These are phyloP conservation scores for Protobothrops flavoviridis DNA, from an alignment of 2,113 vertebrate genomes.

Conservation along the genomic window DNA sequence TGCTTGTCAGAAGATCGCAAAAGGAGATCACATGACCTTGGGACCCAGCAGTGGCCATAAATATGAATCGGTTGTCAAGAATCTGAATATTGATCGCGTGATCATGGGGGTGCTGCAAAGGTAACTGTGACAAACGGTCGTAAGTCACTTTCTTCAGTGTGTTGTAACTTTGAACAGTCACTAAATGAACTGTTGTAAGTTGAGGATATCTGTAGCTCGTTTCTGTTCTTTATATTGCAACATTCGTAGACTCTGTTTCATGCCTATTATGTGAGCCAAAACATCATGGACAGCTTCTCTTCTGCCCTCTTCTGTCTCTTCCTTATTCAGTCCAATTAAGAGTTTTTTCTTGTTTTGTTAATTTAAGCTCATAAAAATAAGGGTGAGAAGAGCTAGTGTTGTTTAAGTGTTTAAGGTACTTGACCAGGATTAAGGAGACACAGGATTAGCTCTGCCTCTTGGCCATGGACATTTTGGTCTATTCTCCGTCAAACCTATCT, in stretches of 20 bases:
- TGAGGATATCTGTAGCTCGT: background rate
- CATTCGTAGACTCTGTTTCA: background rate
- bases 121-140: too few species aligned
- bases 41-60: too few species aligned
- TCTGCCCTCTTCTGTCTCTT: background rate
- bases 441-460: background rate
- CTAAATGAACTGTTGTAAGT: too few species aligned
- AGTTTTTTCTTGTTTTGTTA: background rate
- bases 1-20: too few species aligned
- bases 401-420: background rate
- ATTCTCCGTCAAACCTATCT: background rate
- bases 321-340: background rate
- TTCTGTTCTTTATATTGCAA: background rate
- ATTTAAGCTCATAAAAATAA: background rate
- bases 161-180: too few species aligned
- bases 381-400: background rate
- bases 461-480: background rate
- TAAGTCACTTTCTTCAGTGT: too few species aligned
- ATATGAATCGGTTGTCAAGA: too few species aligned
- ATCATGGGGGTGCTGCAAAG: too few species aligned
- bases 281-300: background rate
- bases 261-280: background rate
- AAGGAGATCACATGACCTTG: too few species aligned
- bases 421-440: background rate
- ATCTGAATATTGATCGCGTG: too few species aligned